Evolutionary conservation across 2,113 vertebrate genomes (phyloP), one percentile per base, ranked within the genome.

Genomic region (Plectropomus leopardus): DNA sequence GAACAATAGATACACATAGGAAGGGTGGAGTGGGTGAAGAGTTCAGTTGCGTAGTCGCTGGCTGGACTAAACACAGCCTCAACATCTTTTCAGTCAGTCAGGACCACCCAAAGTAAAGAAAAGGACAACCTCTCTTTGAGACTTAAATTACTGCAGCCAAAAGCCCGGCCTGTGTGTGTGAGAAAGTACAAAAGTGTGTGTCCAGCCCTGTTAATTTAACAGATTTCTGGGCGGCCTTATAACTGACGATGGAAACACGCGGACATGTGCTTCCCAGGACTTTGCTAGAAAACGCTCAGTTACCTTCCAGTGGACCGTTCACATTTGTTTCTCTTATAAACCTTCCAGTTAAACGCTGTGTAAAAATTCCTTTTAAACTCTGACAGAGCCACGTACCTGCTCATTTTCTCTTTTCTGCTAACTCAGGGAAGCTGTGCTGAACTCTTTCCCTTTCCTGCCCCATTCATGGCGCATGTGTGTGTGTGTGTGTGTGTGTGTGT

Each of bases 61-160:
- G 30, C 70, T 72, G 76, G 61, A 80, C 0, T 36, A 42, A 4
- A 34, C 34, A 11, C 53, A 15, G 42, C 42, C 51, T 48, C 26
- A 34, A 63, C 45, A 26, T 67, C 34, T 72, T 79, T 58, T 66
- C 6, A 30, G 77, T 53, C 28, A 73, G 54, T 67, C 40, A 53
- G 50, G 89, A 88, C 89, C 87, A 92, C 87, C 84, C 91, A 86
- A 70, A 24, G 14, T 40, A 58, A 36, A 30, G 14, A 32, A 58
- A 36, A 30, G 45, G 59, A 80, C 67, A 76, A 85, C 71, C 47
- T 21, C 65, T 82, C 55, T 44, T 64, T 19, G 64, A 88, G 85
- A 76, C 59, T 63, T 51, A 63, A 78, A 68, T 70, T 34, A 71
- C 40, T 28, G 59, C 64, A 51, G 51, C 44, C 69, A 34, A 65